phyloP scores from a whole-genome alignment of 2,113 vertebrate species.

The Callospermophilus lateralis region DNA sequence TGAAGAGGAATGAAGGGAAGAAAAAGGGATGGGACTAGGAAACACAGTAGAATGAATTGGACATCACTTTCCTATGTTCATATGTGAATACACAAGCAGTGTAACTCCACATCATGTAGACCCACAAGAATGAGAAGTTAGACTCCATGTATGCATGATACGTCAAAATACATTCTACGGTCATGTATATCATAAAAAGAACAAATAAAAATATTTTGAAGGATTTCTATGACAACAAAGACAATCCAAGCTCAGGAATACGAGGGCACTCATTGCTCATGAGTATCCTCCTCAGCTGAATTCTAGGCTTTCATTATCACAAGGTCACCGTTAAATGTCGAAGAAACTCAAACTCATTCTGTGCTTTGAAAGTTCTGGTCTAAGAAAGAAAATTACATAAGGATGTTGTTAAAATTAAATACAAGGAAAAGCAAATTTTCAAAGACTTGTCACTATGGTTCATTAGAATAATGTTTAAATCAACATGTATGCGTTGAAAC shows the following conservation, averaged over 20 bases:
- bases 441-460: not conserved
- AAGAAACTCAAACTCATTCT: constrained; percentile 44
- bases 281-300: constrained; percentile 9
- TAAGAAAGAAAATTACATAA: constrained; percentile 46
- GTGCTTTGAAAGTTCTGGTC: not conserved
- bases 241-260: not conserved
- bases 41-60: too few relatives aligned
- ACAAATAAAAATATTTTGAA: not conserved
- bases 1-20: too few relatives aligned
- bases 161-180: too few relatives aligned
- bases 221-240: not conserved
- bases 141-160: too few relatives aligned
- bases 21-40: too few relatives aligned
- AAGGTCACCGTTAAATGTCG: not conserved
- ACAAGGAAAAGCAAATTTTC: not conserved
- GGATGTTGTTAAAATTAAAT: not conserved
- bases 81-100: too few relatives aligned
- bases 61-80: too few relatives aligned
- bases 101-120: too few relatives aligned
- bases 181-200: too few relatives aligned
- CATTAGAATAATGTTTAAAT: not conserved
- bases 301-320: not conserved
- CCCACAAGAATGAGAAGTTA: too few relatives aligned
- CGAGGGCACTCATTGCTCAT: not conserved
- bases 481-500: not conserved